Conservation (phyloP, 2,797 vertebrate genomes). For the Clamator glandarius region DNA sequence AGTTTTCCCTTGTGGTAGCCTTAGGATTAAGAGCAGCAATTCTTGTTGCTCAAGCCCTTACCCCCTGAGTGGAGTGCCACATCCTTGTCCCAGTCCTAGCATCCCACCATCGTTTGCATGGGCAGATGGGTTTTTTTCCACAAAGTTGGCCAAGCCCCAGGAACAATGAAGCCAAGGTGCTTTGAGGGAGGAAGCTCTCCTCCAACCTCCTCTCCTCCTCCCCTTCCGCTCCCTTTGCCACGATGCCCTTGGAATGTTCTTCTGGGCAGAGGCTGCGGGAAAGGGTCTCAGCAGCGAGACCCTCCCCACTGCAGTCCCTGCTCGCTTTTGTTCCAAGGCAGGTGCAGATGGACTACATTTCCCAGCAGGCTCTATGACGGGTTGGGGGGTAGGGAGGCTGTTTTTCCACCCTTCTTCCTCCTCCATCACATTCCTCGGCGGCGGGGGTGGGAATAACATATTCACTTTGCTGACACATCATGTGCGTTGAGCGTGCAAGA, state of each 20-base stretch:
- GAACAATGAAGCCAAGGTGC: background rate
- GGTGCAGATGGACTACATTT: conserved; percentile 26
- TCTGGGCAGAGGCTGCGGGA: background rate
- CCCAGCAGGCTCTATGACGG: conserved; percentile 11
- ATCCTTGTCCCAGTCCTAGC: background rate
- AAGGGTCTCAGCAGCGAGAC: background rate
- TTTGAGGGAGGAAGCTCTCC: fast-evolving
- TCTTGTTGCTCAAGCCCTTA: fast-evolving
- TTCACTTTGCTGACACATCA: background rate
- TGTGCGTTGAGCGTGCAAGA: background rate
- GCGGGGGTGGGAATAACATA: no score
- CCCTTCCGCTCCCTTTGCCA: background rate
- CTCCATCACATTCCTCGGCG: background rate
- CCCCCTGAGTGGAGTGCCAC: fast-evolving
- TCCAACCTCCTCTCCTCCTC: no score
- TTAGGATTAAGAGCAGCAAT: background rate
- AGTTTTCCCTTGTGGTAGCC: background rate
- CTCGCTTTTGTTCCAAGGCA: conserved; percentile 33
- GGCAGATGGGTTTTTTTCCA: background rate
- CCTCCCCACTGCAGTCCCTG: background rate
- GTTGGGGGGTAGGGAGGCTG: background rate
- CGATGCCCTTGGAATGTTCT: background rate
- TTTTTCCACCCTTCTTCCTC: background rate
- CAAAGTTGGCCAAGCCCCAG: background rate
- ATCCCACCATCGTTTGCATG: fast-evolving